A percentile compares a stretch with the other conserved stretches of the same genome.
These are phyloP conservation scores for Melanocharis versteri DNA, from an alignment of 2,113 vertebrate species.

Conservation along the genomic window DNA sequence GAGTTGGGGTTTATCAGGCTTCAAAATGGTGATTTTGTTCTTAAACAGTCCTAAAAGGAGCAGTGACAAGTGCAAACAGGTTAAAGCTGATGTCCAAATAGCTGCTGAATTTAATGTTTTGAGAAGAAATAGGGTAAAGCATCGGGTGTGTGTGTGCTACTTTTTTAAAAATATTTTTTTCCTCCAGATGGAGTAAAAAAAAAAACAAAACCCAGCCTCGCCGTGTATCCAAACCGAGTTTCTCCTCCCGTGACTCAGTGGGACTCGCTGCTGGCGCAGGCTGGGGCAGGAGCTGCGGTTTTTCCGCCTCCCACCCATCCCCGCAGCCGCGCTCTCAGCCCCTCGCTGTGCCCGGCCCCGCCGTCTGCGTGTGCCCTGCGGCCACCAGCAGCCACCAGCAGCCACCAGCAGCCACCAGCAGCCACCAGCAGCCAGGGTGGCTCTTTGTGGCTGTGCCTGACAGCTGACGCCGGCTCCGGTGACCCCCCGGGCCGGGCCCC, in stretches of 20 bases:
- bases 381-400: not conserved
- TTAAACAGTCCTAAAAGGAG: not conserved
- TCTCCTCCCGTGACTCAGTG: accelerated
- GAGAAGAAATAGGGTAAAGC: not conserved
- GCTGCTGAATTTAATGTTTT: not conserved
- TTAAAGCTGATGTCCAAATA: not conserved
- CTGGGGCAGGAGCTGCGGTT: not conserved
- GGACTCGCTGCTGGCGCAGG: not conserved
- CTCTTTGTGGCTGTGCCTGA: conserved; percentile 45
- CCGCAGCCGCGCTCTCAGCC: not conserved
- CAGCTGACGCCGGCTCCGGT: conserved; percentile 66
- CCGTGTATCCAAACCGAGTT: accelerated
- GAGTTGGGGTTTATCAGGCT: accelerated
- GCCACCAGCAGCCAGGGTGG: conserved; percentile 4
- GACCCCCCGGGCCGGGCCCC: not conserved
- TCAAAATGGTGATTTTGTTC: not conserved
- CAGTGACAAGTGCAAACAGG: not conserved
- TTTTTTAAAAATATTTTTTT: not conserved
- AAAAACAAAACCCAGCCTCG: not conserved
- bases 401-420: conserved; percentile 23
- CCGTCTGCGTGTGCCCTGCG: not conserved
- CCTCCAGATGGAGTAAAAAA: too few relatives aligned
- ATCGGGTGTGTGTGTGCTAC: too few relatives aligned
- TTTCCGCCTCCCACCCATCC: not conserved
- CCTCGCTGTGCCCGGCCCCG: not conserved